Evolutionary conservation across 2,113 vertebrate species (phyloP).

Genomic region (Sarotherodon lohbergeri): DNA sequence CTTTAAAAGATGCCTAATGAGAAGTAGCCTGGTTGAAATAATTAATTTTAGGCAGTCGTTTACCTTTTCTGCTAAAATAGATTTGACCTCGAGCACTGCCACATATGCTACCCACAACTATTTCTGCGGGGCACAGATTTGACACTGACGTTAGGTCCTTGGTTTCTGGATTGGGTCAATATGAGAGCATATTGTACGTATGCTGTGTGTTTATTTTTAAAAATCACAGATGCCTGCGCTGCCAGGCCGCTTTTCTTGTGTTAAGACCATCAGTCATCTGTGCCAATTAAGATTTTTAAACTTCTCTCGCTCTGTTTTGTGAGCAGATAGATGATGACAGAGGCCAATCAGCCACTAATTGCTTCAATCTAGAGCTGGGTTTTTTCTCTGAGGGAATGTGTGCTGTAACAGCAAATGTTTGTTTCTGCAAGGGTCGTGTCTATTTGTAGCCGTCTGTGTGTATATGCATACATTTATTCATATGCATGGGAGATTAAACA

Average conservation of each 20-base stretch:
- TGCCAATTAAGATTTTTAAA: constrained; percentile 65
- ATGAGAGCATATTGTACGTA: constrained; percentile 55
- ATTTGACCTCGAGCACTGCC: constrained; percentile 17
- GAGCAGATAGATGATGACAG: constrained; percentile 45
- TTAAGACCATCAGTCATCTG: constrained; percentile 50
- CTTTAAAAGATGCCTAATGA: neutral
- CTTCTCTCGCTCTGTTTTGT: constrained; percentile 36
- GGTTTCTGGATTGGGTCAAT: constrained; percentile 49
- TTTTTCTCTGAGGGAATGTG: constrained; percentile 30
- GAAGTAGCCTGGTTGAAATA: neutral
- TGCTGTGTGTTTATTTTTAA: constrained; percentile 64
- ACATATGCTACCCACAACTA: constrained; percentile 50
- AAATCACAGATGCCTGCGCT: constrained; percentile 60
- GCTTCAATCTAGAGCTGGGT: constrained; percentile 12
- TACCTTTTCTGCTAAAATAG: constrained; percentile 17
- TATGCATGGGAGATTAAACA: neutral
- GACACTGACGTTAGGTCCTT: constrained; percentile 24
- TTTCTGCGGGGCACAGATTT: constrained; percentile 49
- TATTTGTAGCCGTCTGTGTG: constrained; percentile 2
- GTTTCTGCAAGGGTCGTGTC: constrained; percentile 9
- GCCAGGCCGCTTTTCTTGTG: constrained; percentile 43
- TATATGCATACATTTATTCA: neutral
- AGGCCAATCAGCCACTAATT: constrained; percentile 60
- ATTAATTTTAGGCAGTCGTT: neutral
- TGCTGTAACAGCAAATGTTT: constrained; percentile 6